Base-by-base conservation (phyloP, 2,113 vertebrate species). In the Mesembrinibis cayennensis region DNA sequence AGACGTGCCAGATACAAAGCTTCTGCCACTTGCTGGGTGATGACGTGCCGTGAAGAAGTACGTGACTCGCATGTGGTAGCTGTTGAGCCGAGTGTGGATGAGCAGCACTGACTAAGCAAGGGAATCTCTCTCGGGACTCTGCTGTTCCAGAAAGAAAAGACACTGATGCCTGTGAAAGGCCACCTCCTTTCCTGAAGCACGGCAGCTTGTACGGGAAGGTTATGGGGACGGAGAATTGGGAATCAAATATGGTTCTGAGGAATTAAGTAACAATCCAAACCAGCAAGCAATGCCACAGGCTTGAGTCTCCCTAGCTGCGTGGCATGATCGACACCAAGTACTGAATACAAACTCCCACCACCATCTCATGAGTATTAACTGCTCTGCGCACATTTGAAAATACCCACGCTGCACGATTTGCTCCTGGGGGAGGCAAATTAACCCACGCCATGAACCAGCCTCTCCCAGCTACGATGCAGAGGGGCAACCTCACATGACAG, bases 61-160 rank as follows among this genome's bases (percentile, higher is more conserved):
- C 11, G 6, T n/a, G 90, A 87, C 90, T 65, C 6, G 12, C 42
- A 32, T 16, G 32, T 44, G 78, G 90, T 36, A 70, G 86, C 81
- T 78, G 69, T 1, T 52, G 87, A 69, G 70, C 53, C 4, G 27
- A 63, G 80, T 15, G 70, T 27, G 84, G n/a, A 34, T 44, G 32
- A 94, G 71, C 88, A 81, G 80, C 92, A 34, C 85, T 90, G 79
- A 95, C 70, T 83, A 47, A 89, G 88, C 65, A 72, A 82, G n/a
- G 65, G 47, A 86, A 47, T 47, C 59, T 88, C 86, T 72, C 55
- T 8, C 8, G 26, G 73, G 78, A 90, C 45, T 47, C 45, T 70
- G 61, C 73, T 83, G 49, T 42, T 63, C 70, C 82, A 55, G 56
- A 63, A 56, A 40, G 44, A 50, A 58, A 27, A 42, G 50, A 61